Conservation (phyloP, 2,113 vertebrate genomes). For the Pyrgilauda ruficollis region DNA sequence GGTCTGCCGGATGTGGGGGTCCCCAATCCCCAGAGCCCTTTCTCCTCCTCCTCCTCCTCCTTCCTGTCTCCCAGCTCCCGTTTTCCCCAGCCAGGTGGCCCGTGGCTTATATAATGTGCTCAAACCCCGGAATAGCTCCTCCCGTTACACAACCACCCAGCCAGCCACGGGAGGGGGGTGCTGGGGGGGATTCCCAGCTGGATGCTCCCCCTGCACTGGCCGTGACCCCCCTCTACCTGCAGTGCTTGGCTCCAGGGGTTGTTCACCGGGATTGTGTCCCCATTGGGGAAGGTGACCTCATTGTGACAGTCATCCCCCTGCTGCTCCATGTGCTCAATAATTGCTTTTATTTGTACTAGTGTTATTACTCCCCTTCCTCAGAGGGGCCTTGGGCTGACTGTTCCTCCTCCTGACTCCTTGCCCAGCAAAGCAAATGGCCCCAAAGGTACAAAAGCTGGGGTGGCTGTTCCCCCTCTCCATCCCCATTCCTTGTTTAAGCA, state of each 20-base stretch:
- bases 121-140: slow-evolving; percentile 59
- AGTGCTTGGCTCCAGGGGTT: accelerated
- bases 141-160: slow-evolving; percentile 54
- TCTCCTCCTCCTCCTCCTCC: neutral
- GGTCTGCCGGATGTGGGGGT: neutral
- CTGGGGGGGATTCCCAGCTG: neutral
- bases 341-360: neutral
- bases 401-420: neutral
- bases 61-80: neutral
- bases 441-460: neutral
- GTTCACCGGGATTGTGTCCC: accelerated
- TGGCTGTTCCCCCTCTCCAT: neutral
- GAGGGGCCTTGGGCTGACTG: neutral
- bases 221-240: neutral
- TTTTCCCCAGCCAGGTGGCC: slow-evolving; percentile 55
- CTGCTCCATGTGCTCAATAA: neutral
- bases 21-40: neutral
- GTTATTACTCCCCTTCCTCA: neutral
- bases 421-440: neutral
- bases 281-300: neutral
- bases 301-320: neutral
- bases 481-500: neutral
- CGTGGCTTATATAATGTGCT: slow-evolving; percentile 62
- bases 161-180: neutral
- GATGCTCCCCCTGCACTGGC: neutral